phyloP scores from a whole-genome alignment of 2,888 invertebrate genomes.

The Chaetogeoica ovagalla region DNA sequence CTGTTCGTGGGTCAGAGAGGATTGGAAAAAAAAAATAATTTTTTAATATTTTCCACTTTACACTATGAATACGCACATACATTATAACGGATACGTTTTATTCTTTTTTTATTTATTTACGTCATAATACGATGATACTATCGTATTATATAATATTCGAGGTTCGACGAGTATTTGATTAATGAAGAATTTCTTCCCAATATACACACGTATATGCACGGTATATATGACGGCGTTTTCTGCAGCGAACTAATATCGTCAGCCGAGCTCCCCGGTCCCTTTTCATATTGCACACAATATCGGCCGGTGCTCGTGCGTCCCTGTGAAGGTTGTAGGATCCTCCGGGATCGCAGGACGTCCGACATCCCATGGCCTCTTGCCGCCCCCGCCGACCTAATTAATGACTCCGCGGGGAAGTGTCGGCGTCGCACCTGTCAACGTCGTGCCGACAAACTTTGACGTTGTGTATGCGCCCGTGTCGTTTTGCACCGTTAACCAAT shows the following conservation, averaged over 20 bases:
- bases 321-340: not conserved
- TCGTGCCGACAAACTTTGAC: conserved; percentile 18
- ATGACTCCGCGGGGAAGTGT: conserved; percentile 31
- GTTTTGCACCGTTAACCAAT: conserved; percentile 3
- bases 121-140: not conserved
- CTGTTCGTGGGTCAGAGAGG: not conserved
- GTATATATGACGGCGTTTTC: not conserved
- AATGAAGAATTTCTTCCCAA: conserved; percentile 13
- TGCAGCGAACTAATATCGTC: conserved; percentile 13
- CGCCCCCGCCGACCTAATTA: conserved; percentile 13
- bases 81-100: not conserved
- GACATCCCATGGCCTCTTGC: not conserved
- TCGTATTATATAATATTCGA: not conserved
- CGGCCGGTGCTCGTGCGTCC: not conserved
- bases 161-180: conserved; percentile 29
- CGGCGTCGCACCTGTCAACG: conserved; percentile 18
- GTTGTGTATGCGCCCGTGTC: not conserved
- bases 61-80: not conserved
- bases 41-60: not conserved
- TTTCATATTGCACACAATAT: conserved; percentile 6
- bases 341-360: not conserved
- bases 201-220: not conserved
- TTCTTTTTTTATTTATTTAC: too few relatives aligned
- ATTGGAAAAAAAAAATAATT: not conserved
- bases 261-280: not conserved